Evolutionary conservation across 1,140 invertebrate species (phyloP).

Genomic region (Drosophila murphyi): DNA sequence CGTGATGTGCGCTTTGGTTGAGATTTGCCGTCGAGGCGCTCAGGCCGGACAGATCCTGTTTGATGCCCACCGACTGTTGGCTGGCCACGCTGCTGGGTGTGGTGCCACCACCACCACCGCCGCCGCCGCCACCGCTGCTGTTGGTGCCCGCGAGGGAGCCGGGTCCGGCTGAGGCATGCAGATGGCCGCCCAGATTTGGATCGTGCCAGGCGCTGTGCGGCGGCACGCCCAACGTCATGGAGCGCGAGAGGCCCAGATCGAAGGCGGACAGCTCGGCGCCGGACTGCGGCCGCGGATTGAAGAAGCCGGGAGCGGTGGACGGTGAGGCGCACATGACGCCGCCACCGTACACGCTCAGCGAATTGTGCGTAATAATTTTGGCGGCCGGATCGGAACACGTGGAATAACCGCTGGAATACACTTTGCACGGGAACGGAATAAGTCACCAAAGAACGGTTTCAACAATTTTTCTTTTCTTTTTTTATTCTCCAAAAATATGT

Average conservation of each 20-base stretch:
- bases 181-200: slow-evolving; percentile 84
- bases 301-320: slow-evolving; percentile 84
- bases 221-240: slow-evolving; percentile 90
- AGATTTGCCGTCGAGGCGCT: slow-evolving; percentile 51
- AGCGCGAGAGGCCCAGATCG: slow-evolving; percentile 87
- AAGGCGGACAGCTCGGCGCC: slow-evolving; percentile 84
- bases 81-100: slow-evolving; percentile 82
- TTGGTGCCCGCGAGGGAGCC: slow-evolving; percentile 78
- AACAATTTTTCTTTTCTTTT: slow-evolving; percentile 9
- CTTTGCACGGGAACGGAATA: slow-evolving; percentile 55
- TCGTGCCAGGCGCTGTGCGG: slow-evolving; percentile 89
- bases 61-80: slow-evolving; percentile 80
- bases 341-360: slow-evolving; percentile 84
- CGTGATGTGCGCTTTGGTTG: slow-evolving; percentile 77
- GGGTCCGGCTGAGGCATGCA: slow-evolving; percentile 83
- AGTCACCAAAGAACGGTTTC: slow-evolving; percentile 23
- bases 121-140: slow-evolving; percentile 80
- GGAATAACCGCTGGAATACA: slow-evolving; percentile 78
- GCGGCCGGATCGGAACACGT: slow-evolving; percentile 83
- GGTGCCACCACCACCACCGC: slow-evolving; percentile 65
- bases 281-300: slow-evolving; percentile 82
- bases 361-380: slow-evolving; percentile 85
- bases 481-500: neutral
- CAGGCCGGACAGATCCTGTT: slow-evolving; percentile 76
- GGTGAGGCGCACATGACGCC: slow-evolving; percentile 85